Evolutionary conservation across 2,888 invertebrate species (phyloP).

Genomic region (Atrina japonica): DNA sequence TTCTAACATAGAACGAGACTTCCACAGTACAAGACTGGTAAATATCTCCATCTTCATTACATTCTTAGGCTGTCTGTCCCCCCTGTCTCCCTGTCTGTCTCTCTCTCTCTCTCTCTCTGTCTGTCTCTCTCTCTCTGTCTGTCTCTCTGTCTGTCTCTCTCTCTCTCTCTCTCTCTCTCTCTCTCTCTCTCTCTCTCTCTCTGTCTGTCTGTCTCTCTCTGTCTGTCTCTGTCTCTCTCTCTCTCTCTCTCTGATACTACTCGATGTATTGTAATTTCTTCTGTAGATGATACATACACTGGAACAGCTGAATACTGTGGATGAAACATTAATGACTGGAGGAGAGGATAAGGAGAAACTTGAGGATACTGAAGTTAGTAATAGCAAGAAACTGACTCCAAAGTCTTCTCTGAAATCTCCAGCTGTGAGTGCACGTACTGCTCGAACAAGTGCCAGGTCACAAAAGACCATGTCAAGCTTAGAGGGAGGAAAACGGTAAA

Average conservation of each 20-base stretch:
- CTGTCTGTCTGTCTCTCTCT: too few relatives aligned
- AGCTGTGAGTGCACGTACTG: conserved; percentile 54
- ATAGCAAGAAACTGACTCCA: conserved; percentile 45
- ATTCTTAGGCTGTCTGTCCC: not conserved
- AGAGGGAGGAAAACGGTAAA: conserved; percentile 28
- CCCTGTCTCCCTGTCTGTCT: too few relatives aligned
- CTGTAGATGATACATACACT: conserved; percentile 36
- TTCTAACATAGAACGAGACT: conserved; percentile 75
- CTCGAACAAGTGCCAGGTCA: conserved; percentile 43
- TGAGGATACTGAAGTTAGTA: conserved; percentile 29
- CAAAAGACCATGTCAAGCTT: conserved; percentile 9
- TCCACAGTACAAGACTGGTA: conserved; percentile 74
- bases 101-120: too few relatives aligned
- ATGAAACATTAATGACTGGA: conserved; percentile 11
- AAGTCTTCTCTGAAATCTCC: conserved; percentile 57
- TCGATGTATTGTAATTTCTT: too few relatives aligned
- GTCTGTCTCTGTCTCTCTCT: too few relatives aligned
- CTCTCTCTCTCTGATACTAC: too few relatives aligned
- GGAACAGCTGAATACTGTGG: conserved; percentile 27
- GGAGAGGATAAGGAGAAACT: conserved; percentile 34
- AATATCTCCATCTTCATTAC: not conserved
- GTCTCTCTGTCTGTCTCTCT: too few relatives aligned
- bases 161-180: too few relatives aligned
- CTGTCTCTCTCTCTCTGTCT: too few relatives aligned
- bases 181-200: too few relatives aligned